Evolutionary conservation across 2,888 invertebrate genomes (phyloP).

Genomic region (Drosophila ustulata): DNA sequence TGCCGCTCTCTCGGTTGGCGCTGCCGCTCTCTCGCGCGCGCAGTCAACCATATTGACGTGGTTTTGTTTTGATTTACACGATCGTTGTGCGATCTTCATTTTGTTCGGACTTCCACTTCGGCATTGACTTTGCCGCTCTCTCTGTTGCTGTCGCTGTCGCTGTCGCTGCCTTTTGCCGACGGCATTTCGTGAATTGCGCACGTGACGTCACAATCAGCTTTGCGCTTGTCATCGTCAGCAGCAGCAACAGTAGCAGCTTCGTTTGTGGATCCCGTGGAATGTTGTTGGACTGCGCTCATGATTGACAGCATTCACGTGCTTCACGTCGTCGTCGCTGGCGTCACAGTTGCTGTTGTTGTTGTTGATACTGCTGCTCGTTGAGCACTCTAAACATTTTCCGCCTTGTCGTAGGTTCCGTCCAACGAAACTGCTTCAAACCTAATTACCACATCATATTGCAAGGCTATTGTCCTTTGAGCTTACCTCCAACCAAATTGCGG

Average conservation of each 20-base stretch:
- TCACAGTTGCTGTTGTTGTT: conserved; percentile 9
- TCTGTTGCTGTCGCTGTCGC: conserved; percentile 9
- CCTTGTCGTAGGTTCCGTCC: conserved; percentile 59
- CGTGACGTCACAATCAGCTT: conserved; percentile 69
- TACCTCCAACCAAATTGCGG: background rate
- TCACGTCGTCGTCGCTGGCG: conserved; percentile 54
- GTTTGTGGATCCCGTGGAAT: conserved; percentile 59
- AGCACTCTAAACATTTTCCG: conserved; percentile 40
- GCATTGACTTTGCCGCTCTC: conserved; percentile 36
- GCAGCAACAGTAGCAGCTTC: conserved; percentile 15
- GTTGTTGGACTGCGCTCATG: conserved; percentile 55
- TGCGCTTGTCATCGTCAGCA: conserved; percentile 39
- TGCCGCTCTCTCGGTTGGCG: background rate
- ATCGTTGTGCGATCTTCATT: conserved; percentile 58
- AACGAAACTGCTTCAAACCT: conserved; percentile 1
- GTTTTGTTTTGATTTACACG: conserved; percentile 80
- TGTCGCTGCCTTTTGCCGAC: conserved; percentile 65
- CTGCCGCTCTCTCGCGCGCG: conserved; percentile 6
- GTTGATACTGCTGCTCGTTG: conserved; percentile 6
- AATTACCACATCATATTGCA: conserved; percentile 5
- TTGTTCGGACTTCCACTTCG: conserved; percentile 47
- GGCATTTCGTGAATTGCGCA: conserved; percentile 59
- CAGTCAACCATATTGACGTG: conserved; percentile 29
- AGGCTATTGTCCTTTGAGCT: conserved; percentile 3
- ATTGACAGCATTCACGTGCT: conserved; percentile 81